phyloP scores from a whole-genome alignment of 2,888 invertebrate species.

The Embidobia sp. region DNA sequence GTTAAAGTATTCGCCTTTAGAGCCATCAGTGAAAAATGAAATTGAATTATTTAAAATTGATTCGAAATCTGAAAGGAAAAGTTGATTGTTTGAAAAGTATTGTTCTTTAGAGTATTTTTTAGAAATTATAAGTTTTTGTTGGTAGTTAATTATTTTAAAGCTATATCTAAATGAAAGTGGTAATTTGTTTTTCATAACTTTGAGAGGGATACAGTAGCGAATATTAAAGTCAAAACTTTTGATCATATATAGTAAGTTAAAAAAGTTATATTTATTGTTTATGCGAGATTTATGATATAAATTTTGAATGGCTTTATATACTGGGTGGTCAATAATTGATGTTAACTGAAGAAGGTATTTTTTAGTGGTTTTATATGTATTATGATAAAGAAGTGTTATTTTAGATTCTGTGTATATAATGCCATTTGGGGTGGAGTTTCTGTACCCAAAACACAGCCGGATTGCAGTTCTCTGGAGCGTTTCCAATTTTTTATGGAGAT shows the following conservation, averaged over 20 bases:
- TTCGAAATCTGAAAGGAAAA: no score
- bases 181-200: no score
- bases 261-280: slow-evolving; percentile 1
- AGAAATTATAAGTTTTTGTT: not conserved
- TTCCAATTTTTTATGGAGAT: slow-evolving; percentile 5
- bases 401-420: slow-evolving; percentile 37
- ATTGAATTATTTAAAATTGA: slow-evolving; percentile 1
- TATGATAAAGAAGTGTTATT: not conserved
- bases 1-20: not conserved
- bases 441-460: slow-evolving; percentile 6
- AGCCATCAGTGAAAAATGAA: slow-evolving; percentile 23
- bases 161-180: no score
- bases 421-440: slow-evolving; percentile 24
- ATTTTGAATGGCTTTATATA: not conserved
- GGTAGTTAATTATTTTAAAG: no score
- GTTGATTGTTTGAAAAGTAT: not conserved
- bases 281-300: not conserved
- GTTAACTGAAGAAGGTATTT: not conserved
- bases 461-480: slow-evolving; percentile 10
- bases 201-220: no score
- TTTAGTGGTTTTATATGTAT: not conserved
- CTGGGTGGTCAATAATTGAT: not conserved
- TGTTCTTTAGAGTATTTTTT: not conserved
- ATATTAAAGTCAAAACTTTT: not conserved
- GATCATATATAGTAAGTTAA: not conserved